phyloP scores from a whole-genome alignment of 2,113 vertebrate genomes.

The Machaerirhynchus nigripectus region DNA sequence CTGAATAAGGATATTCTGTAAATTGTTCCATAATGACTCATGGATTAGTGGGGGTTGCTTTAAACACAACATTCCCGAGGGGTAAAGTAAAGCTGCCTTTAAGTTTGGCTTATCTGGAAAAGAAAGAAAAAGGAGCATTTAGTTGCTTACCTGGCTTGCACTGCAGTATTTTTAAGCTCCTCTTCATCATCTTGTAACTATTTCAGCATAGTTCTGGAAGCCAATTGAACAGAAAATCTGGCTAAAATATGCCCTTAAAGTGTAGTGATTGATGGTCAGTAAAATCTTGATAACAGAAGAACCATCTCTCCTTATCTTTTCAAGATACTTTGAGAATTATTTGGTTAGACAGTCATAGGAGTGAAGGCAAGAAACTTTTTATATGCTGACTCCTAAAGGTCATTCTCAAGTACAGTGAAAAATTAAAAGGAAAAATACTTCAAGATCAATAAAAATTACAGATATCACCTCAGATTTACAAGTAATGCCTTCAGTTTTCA shows the following conservation, averaged over 20 bases:
- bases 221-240: constrained; percentile 46
- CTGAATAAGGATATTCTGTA: not conserved
- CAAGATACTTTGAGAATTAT: not conserved
- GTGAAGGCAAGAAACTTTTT: not conserved
- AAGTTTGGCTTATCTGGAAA: not conserved
- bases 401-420: not conserved
- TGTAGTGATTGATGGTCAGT: constrained; percentile 34
- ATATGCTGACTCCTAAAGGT: not conserved
- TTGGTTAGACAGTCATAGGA: constrained; percentile 33
- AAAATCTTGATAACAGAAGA: not conserved
- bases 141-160: not conserved
- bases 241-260: constrained; percentile 32
- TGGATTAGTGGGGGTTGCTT: not conserved
- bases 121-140: not conserved
- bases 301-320: constrained; percentile 15
- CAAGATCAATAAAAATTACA: not conserved
- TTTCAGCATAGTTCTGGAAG: constrained; percentile 40
- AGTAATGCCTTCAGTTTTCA: not conserved
- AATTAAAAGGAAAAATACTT: not conserved
- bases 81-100: not conserved
- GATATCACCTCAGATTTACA: not conserved
- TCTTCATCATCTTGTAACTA: constrained; percentile 15
- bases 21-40: constrained; percentile 7
- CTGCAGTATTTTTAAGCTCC: not conserved
- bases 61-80: not conserved